phyloP scores from a whole-genome alignment of 2,797 vertebrate species.

The Synaphobranchus kaupii region DNA sequence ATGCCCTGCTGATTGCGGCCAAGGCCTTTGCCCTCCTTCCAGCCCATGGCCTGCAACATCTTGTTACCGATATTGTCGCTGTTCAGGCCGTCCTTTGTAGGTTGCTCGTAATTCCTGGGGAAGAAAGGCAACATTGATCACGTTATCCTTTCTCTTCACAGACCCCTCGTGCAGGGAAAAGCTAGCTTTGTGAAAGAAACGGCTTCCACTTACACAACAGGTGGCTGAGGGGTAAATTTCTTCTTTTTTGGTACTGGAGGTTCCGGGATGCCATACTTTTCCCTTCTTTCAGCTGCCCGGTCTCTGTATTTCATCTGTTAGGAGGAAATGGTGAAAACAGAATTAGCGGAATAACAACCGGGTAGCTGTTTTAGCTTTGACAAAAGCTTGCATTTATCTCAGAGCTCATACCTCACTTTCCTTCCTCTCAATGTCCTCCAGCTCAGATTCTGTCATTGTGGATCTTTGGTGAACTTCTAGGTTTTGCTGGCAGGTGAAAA shows the following conservation, averaged over 20 bases:
- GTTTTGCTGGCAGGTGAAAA: slow-evolving; percentile 84
- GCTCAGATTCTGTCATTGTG: slow-evolving; percentile 86
- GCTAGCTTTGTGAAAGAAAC: neutral
- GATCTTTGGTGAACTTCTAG: slow-evolving; percentile 89
- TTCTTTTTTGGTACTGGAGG: slow-evolving; percentile 95
- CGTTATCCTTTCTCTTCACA: neutral
- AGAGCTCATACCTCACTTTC: slow-evolving; percentile 85
- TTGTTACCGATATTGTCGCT: slow-evolving; percentile 98
- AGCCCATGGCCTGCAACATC: slow-evolving; percentile 99
- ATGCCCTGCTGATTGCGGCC: slow-evolving; percentile 98
- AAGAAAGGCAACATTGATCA: neutral
- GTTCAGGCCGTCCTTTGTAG: slow-evolving; percentile 95
- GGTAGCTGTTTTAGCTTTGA: neutral
- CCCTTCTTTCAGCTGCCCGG: slow-evolving; percentile 92
- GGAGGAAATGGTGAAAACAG: neutral
- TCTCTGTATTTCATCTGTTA: slow-evolving; percentile 94
- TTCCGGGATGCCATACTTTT: slow-evolving; percentile 96
- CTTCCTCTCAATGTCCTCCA: slow-evolving; percentile 91
- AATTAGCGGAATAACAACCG: neutral
- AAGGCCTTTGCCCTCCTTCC: slow-evolving; percentile 95
- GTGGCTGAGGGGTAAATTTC: slow-evolving; percentile 81
- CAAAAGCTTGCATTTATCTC: neutral
- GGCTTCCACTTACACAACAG: slow-evolving; percentile 78
- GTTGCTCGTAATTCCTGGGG: slow-evolving; percentile 93
- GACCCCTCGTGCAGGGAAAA: neutral